Evolutionary conservation across 2,113 vertebrate species (phyloP), one percentile per base, ranked within the genome.

Genomic region (Brienomyrus brachyistius): DNA sequence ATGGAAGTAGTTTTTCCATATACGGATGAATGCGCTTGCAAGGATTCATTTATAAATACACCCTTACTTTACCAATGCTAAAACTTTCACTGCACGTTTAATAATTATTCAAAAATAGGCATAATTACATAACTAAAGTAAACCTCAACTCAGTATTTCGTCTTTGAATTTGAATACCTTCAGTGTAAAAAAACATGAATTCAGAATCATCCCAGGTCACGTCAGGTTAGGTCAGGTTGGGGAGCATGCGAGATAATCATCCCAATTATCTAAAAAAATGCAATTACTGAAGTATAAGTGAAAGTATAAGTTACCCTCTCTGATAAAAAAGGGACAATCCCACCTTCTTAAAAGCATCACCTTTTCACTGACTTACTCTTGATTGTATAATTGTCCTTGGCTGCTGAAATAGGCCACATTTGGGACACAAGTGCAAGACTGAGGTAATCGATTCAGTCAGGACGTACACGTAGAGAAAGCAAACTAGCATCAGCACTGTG

Each of bases 1-100:
- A 90, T 35, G 94, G 95, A 94, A 96, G 70, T 95, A 93, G 90
- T 48, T 83, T 15, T 80, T 87, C 59, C 86, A 74, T 23, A 59
- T 3, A 54, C 27, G 6, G n/a, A 13, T 27, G 17, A 80, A 80
- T 43, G 23, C 5, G n/a, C 27, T 52, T 19, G 5, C 27, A 17
- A 52, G 50, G 43, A 52, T 15, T 86, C 15, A 19, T 86, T 40
- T 35, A 51, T 52, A 35, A 35, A 54, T 86, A 19, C 8, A 35
- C 21, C 84, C 48, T 47, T 23, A 23, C 10, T 82, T 3, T 82
- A 82, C 9, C 10, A 19, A 10, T 77, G 3, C 70, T 77, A 17
- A 77, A 77, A 17, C 13, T 35, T 77, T 77, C 70, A 40, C 13
- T 80, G 74, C 35, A 80, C 2, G 5, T 80, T 80, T 80, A 19